A percentile compares a stretch with the other conserved stretches of the same genome.
Conservation (phyloP, 2,888 invertebrate genomes). For the Elegia similella region DNA sequence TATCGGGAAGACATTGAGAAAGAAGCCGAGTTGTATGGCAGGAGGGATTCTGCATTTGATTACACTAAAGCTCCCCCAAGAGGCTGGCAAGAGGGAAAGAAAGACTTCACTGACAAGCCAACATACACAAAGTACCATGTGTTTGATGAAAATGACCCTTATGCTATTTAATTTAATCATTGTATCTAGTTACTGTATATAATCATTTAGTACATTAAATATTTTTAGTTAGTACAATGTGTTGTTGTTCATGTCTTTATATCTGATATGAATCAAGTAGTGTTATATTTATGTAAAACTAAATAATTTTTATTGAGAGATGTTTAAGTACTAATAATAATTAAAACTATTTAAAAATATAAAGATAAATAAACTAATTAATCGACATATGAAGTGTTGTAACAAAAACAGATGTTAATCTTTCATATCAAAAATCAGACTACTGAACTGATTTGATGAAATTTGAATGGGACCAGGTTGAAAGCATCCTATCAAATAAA, state of each 20-base stretch:
- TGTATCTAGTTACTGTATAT: background rate
- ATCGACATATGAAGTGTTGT: no score
- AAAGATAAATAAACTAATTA: no score
- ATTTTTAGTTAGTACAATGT: background rate
- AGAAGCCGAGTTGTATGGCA: conserved; percentile 86
- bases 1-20: conserved; percentile 89
- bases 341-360: no score
- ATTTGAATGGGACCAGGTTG: no score
- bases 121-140: conserved; percentile 91
- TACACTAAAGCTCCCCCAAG: conserved; percentile 89
- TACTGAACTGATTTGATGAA: no score
- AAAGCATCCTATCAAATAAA: no score
- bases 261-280: no score
- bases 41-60: conserved; percentile 85
- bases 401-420: no score
- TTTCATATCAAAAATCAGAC: no score
- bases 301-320: no score
- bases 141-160: conserved; percentile 87
- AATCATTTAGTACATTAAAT: background rate
- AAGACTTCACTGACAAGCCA: conserved; percentile 90
- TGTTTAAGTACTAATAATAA: no score
- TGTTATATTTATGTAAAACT: no score
- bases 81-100: conserved; percentile 91
- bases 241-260: background rate
- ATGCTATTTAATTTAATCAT: conserved; percentile 79